A percentile compares a stretch with the other conserved stretches of the same genome.
These are phyloP conservation scores for Acrocephalus scirpaceus DNA, from an alignment of 2,797 vertebrate species.

Conservation along the genomic window DNA sequence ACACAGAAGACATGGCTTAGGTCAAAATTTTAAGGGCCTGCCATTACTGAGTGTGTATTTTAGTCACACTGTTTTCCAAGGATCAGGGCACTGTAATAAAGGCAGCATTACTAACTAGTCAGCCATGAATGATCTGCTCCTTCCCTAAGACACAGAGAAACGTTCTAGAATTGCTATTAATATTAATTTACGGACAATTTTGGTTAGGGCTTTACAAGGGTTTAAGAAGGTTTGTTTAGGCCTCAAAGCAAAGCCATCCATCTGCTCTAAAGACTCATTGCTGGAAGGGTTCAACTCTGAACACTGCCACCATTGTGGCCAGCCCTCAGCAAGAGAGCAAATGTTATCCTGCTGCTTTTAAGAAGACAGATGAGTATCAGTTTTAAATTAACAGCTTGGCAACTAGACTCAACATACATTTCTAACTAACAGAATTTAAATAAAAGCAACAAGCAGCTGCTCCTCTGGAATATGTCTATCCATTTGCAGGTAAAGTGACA, in stretches of 20 bases:
- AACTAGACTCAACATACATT: neutral
- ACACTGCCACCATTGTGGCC: neutral
- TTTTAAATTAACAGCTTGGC: neutral
- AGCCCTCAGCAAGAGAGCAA: neutral
- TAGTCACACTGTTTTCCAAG: neutral
- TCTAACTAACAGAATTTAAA: neutral
- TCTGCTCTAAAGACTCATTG: neutral
- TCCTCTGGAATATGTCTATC: neutral
- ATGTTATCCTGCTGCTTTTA: neutral
- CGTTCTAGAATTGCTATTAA: neutral
- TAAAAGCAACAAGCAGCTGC: neutral
- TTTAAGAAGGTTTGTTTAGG: conserved; percentile 19
- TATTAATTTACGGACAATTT: neutral
- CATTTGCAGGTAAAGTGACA: neutral
- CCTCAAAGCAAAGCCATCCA: neutral
- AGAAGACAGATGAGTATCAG: neutral
- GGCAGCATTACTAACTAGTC: neutral
- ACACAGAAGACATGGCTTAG: neutral
- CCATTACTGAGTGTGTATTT: neutral
- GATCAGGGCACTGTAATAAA: neutral
- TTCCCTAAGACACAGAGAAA: neutral
- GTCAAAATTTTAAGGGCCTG: neutral
- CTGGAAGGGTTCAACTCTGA: neutral
- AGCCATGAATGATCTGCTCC: neutral
- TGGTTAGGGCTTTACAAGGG: conserved; percentile 3